Evolutionary conservation across 2,113 vertebrate species (phyloP).

Genomic region (Urocitellus parryii): DNA sequence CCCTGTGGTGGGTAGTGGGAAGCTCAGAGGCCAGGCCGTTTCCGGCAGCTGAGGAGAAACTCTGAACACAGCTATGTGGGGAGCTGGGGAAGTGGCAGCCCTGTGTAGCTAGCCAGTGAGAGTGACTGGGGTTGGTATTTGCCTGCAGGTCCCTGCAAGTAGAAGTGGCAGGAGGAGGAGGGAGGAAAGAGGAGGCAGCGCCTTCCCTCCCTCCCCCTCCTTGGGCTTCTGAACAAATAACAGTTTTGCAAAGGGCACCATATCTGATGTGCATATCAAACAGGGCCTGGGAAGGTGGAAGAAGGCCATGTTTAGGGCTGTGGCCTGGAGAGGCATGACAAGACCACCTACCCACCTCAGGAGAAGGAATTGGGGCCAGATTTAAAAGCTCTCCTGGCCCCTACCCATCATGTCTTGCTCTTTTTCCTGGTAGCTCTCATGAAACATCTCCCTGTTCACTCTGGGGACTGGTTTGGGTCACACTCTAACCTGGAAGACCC

Average conservation of each 20-base stretch:
- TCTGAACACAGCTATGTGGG: not conserved
- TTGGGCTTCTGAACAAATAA: constrained; percentile 51
- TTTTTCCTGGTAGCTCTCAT: not conserved
- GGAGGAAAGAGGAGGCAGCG: rapidly evolving
- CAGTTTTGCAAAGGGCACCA: constrained; percentile 63
- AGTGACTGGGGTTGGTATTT: not conserved
- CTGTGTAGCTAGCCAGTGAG: not conserved
- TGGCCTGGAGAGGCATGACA: not conserved
- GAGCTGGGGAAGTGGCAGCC: not conserved
- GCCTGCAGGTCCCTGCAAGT: constrained; percentile 44
- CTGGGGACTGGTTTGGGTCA: not conserved
- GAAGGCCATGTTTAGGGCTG: not conserved
- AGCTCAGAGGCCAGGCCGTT: not conserved
- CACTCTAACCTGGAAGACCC: not conserved
- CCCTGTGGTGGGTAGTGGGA: not conserved
- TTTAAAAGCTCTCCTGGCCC: not conserved
- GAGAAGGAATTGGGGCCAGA: not conserved
- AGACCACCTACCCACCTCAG: not conserved
- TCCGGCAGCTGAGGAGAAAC: not conserved
- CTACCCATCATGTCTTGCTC: not conserved
- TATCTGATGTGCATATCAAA: constrained; percentile 55
- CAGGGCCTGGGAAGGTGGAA: not conserved
- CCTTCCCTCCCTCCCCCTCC: not conserved
- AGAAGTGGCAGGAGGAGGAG: not conserved
- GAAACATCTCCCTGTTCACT: not conserved